Percentiles rank a stretch among this genome's conserved stretches.
These are phyloP conservation scores for Furcula furcula DNA, from an alignment of 2,888 invertebrate species.

Conservation along the genomic window DNA sequence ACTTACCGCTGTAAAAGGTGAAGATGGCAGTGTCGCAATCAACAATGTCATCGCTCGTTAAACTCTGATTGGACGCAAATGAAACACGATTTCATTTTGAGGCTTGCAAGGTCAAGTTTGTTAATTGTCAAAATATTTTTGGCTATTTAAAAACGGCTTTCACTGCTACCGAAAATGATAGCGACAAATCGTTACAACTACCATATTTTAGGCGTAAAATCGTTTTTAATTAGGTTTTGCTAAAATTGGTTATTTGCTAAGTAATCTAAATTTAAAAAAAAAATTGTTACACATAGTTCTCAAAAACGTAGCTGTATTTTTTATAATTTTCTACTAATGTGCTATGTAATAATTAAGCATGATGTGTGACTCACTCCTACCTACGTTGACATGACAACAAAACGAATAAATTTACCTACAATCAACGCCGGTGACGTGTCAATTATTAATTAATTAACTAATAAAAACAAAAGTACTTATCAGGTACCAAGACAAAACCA, in stretches of 20 bases:
- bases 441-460: slow-evolving; percentile 30
- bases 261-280: too few relatives aligned
- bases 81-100: slow-evolving; percentile 3
- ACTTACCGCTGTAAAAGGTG: slow-evolving; percentile 25
- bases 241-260: too few relatives aligned
- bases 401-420: slow-evolving; percentile 33
- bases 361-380: too few relatives aligned
- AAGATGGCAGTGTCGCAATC: slow-evolving; percentile 6
- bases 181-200: too few relatives aligned
- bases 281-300: too few relatives aligned
- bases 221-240: too few relatives aligned
- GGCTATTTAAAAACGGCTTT: slow-evolving; percentile 1
- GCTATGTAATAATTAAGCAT: too few relatives aligned
- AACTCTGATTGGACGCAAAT: slow-evolving; percentile 1
- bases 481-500: slow-evolving; percentile 49
- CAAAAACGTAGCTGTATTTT: too few relatives aligned
- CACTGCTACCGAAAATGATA: slow-evolving; percentile 11
- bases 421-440: slow-evolving; percentile 34
- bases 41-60: slow-evolving; percentile 1
- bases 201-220: too few relatives aligned
- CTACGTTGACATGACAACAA: slow-evolving; percentile 35
- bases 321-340: too few relatives aligned
- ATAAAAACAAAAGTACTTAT: slow-evolving; percentile 25
- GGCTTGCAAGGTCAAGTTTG: slow-evolving; percentile 4
- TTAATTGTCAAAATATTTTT: slow-evolving; percentile 1